Evolutionary conservation across 2,113 vertebrate genomes (phyloP).

Genomic region (Sebastes fasciatus): DNA sequence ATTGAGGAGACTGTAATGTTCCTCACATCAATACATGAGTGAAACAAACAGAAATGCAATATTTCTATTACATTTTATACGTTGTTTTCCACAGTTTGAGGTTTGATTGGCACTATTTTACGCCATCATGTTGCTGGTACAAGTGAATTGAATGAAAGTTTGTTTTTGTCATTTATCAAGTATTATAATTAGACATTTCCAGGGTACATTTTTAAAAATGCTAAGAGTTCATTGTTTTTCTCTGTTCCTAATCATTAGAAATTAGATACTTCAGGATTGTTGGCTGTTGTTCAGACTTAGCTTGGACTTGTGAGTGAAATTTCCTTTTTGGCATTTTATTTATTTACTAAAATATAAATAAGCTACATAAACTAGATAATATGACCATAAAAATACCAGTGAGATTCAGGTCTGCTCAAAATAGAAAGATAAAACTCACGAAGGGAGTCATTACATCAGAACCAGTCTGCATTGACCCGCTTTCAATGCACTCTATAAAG

Average conservation of each 20-base stretch:
- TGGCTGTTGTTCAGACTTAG: neutral
- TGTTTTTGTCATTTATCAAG: neutral
- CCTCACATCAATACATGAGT: neutral
- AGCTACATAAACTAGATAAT: neutral
- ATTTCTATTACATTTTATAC: neutral
- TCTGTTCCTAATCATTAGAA: neutral
- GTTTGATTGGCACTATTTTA: neutral
- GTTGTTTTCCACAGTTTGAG: neutral
- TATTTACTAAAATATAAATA: too few relatives aligned
- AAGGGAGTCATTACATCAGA: neutral
- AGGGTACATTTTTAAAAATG: neutral
- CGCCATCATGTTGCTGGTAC: neutral
- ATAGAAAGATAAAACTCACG: neutral
- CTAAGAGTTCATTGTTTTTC: neutral
- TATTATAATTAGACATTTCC: neutral
- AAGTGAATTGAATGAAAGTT: neutral
- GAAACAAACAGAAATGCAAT: neutral
- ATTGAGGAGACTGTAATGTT: neutral
- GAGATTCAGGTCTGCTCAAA: neutral
- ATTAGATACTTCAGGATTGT: neutral
- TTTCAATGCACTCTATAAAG: neutral
- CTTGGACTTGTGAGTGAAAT: too few relatives aligned
- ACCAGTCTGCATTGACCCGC: neutral
- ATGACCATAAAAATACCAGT: neutral
- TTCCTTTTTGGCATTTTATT: too few relatives aligned